A percentile compares a stretch with the other conserved stretches of the same genome.
These are phyloP conservation scores for Microchrysa polita DNA, from an alignment of 2,888 invertebrate species.

Conservation along the genomic window DNA sequence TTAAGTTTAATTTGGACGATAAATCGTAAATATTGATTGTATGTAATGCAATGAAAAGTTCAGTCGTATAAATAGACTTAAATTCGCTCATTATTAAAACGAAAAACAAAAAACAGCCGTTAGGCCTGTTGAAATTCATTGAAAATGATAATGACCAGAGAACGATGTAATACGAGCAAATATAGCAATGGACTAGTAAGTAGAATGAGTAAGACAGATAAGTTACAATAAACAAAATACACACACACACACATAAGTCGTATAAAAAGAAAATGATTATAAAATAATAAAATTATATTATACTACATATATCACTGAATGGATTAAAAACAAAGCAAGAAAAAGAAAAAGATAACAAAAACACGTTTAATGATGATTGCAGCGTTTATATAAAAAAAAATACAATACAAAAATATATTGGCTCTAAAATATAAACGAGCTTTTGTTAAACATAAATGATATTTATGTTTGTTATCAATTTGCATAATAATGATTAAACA, in stretches of 20 bases:
- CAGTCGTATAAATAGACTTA: neutral
- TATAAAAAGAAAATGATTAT: neutral
- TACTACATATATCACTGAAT: too few species aligned
- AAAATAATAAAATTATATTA: slow-evolving; percentile 5
- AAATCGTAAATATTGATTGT: neutral
- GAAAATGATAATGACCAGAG: neutral
- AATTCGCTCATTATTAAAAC: neutral
- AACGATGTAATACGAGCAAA: neutral
- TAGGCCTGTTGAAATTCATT: neutral
- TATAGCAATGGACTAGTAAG: neutral
- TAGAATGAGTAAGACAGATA: neutral
- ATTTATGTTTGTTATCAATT: slow-evolving; percentile 30
- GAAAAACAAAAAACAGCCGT: neutral
- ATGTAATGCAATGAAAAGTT: neutral
- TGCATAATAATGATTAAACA: neutral
- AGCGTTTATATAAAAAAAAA: too few species aligned
- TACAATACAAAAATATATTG: slow-evolving; percentile 2
- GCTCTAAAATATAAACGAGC: slow-evolving; percentile 1
- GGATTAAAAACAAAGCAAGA: neutral
- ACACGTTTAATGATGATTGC: neutral
- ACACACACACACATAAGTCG: neutral
- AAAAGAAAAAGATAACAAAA: too few species aligned
- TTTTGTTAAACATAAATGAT: slow-evolving; percentile 19
- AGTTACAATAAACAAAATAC: too few species aligned
- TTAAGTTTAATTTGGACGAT: slow-evolving; percentile 6